Conservation (phyloP, 2,888 invertebrate species). For the Antheraea yamamai region DNA sequence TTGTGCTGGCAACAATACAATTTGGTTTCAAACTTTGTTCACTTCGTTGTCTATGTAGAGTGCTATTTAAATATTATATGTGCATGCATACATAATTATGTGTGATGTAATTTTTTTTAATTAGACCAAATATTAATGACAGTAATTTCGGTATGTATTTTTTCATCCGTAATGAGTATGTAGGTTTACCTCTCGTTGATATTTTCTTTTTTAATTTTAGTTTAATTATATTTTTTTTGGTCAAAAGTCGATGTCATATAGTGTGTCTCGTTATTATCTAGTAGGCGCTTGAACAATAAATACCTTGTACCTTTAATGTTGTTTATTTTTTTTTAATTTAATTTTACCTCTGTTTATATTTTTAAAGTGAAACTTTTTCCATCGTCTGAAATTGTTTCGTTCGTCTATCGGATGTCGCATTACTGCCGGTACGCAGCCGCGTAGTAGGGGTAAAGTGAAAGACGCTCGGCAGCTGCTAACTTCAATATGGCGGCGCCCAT, state of each 20-base stretch:
- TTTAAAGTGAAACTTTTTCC: not conserved
- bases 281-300: slow-evolving; percentile 81
- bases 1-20: slow-evolving; percentile 25
- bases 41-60: slow-evolving; percentile 32
- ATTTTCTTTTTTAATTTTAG: slow-evolving; percentile 48
- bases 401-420: no score
- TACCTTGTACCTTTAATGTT: slow-evolving; percentile 69
- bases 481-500: no score
- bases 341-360: not conserved
- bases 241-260: slow-evolving; percentile 50
- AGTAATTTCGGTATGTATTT: slow-evolving; percentile 56
- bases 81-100: slow-evolving; percentile 12
- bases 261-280: slow-evolving; percentile 72
- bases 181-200: slow-evolving; percentile 57
- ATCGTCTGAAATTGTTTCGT: no score
- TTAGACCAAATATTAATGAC: slow-evolving; percentile 64
- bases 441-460: no score
- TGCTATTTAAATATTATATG: slow-evolving; percentile 26
- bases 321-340: slow-evolving; percentile 47
- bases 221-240: slow-evolving; percentile 52
- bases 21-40: slow-evolving; percentile 19
- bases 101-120: slow-evolving; percentile 40
- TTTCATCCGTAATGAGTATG: slow-evolving; percentile 53
- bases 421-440: no score
- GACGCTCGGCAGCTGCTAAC: no score